Evolutionary conservation across 2,888 invertebrate genomes (phyloP).

Genomic region (Plagiodera versicolora): DNA sequence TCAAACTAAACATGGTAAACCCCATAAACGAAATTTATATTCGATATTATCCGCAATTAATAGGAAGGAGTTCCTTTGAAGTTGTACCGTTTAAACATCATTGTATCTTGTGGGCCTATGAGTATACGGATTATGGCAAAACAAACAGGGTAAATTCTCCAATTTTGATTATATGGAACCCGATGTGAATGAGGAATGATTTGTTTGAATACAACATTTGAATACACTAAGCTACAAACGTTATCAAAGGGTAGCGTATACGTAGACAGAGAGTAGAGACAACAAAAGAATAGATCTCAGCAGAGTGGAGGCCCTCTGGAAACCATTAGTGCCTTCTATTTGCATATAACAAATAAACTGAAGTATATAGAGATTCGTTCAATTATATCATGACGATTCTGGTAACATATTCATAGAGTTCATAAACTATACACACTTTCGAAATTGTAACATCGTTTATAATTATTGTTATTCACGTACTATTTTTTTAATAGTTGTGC

Average conservation of each 20-base stretch:
- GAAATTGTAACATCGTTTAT: no score
- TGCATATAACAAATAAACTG: background rate
- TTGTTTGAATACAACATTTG: constrained; percentile 33
- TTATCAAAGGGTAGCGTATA: constrained; percentile 30
- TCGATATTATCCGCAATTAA: background rate
- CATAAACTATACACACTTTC: no score
- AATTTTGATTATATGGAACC: constrained; percentile 34
- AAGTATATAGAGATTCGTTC: no score
- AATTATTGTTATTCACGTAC: no score
- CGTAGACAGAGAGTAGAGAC: constrained; percentile 21
- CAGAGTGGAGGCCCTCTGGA: background rate
- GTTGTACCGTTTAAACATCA: constrained; percentile 31
- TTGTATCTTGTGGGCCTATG: constrained; percentile 26
- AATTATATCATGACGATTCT: no score
- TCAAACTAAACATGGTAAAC: no score
- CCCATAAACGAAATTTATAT: no score
- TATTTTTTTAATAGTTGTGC: no score
- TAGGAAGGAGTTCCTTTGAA: constrained; percentile 26
- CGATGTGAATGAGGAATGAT: constrained; percentile 26
- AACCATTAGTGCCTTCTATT: background rate
- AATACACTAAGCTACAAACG: constrained; percentile 35
- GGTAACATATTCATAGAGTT: no score
- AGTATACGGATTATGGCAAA: constrained; percentile 28
- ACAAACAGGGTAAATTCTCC: constrained; percentile 34
- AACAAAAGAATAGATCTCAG: constrained; percentile 11